A percentile compares a stretch with the other conserved stretches of the same genome.
phyloP scores from a whole-genome alignment of 2,797 vertebrate species.

The Paguma larvata region DNA sequence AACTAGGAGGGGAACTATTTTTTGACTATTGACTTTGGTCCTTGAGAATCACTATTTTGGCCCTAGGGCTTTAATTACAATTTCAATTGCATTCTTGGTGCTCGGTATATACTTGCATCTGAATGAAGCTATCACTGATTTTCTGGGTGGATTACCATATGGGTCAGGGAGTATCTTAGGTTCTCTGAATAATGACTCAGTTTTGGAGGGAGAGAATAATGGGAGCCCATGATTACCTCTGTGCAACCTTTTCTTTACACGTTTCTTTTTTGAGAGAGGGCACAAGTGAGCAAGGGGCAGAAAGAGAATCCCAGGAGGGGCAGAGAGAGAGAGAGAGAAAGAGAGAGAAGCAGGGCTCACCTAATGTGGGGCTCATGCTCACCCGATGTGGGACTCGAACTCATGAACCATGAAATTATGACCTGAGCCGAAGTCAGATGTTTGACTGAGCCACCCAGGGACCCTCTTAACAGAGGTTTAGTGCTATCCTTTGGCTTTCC shows the following conservation, averaged over 20 bases:
- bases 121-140: not conserved
- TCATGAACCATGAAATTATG: too few relatives aligned
- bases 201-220: not conserved
- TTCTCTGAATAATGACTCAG: not conserved
- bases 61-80: not conserved
- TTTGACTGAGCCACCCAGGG: too few relatives aligned
- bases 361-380: too few relatives aligned
- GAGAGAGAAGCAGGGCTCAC: too few relatives aligned
- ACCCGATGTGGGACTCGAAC: too few relatives aligned
- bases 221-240: not conserved
- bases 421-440: too few relatives aligned
- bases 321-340: too few relatives aligned
- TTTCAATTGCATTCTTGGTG: not conserved
- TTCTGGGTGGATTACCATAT: not conserved
- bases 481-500: not conserved
- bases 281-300: too few relatives aligned
- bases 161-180: not conserved
- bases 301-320: too few relatives aligned
- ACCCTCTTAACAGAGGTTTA: not conserved
- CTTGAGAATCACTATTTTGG: not conserved
- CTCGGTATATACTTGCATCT: not conserved
- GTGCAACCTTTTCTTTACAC: not conserved
- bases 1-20: not conserved
- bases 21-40: not conserved
- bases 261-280: not conserved